Evolutionary conservation across 2,888 invertebrate genomes (phyloP), one percentile per base, ranked within the genome.

Genomic region (Nebria salina): DNA sequence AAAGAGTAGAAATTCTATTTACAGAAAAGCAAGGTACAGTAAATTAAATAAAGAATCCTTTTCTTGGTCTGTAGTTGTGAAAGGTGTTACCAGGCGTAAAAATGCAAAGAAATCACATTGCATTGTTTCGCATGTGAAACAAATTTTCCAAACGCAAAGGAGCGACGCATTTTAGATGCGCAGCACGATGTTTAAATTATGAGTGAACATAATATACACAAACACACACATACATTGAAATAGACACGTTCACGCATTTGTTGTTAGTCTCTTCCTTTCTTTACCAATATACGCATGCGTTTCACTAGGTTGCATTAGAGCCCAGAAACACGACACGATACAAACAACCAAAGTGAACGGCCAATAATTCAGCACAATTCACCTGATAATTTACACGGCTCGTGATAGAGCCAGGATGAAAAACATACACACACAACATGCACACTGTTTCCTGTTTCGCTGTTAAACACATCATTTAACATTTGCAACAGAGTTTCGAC

Each of bases 261-360:
- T 54, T 54, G 54, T 54, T 54, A 54, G 8, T 54, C 54, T 54
- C 6, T 54, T 54, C 54, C 54, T 54, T 54, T 54, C 54, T 13
- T 54, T 54, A 13, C 54, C 54, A 54, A 54, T 54, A 54, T 54
- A 54, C 11, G 54, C 54, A 54, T 54, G 54, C 54, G 54, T 54
- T 54, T 54, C 54, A 54, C 54, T 54, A 54, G 54, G 54, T 54
- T 54, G 54, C 54, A 54, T 11, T 54, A 54, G 54, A 54, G 54
- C 54, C 54, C 54, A 54, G 54, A 4, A 54, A 54, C 54, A 54
- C 54, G 54, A 54, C 54, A 54, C 54, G 70, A 70, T 70, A 34
- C 70, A 70, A 70, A 70, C 70, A 70, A 34, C 54, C 70, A 70
- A 70, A 70, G 70, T 70, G 70, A 70, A 70, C 70, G 70, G 70